Percentiles rank a stretch among this genome's conserved stretches.
These are phyloP conservation scores for Potamilus streckersoni DNA, from an alignment of 1,140 invertebrate species.

Conservation along the genomic window DNA sequence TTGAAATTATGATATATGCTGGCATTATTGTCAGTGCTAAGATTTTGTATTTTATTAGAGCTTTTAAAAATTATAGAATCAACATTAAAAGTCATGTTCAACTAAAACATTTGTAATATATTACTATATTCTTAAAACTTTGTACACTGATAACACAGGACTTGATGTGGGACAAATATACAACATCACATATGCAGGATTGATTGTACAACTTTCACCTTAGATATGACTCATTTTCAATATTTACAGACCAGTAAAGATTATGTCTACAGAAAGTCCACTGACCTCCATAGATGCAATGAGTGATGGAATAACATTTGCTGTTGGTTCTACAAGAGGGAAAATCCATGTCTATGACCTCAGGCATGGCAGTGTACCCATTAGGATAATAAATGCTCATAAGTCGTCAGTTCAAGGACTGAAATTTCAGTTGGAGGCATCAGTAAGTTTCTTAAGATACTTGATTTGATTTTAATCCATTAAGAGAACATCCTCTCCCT, in stretches of 20 bases:
- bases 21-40: too few species aligned
- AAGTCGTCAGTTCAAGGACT: constrained; percentile 58
- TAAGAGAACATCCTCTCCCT: too few species aligned
- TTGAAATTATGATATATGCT: too few species aligned
- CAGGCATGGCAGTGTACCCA: constrained; percentile 45
- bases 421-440: constrained; percentile 44
- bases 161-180: neutral
- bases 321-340: constrained; percentile 58
- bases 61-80: neutral
- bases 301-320: constrained; percentile 60
- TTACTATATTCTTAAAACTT: neutral
- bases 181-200: neutral
- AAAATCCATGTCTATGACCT: constrained; percentile 64
- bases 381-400: constrained; percentile 56
- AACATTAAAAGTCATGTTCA: too few species aligned
- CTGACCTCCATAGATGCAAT: constrained; percentile 62
- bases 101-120: neutral
- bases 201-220: neutral
- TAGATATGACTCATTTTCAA: too few species aligned
- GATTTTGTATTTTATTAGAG: neutral
- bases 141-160: neutral
- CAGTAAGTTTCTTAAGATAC: constrained; percentile 21
- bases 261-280: constrained; percentile 57
- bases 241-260: constrained; percentile 54
- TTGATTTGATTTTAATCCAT: too few species aligned